Percentiles rank a stretch among this genome's conserved stretches.
phyloP scores from a whole-genome alignment of 2,797 vertebrate genomes.

The Sebastes variabilis region DNA sequence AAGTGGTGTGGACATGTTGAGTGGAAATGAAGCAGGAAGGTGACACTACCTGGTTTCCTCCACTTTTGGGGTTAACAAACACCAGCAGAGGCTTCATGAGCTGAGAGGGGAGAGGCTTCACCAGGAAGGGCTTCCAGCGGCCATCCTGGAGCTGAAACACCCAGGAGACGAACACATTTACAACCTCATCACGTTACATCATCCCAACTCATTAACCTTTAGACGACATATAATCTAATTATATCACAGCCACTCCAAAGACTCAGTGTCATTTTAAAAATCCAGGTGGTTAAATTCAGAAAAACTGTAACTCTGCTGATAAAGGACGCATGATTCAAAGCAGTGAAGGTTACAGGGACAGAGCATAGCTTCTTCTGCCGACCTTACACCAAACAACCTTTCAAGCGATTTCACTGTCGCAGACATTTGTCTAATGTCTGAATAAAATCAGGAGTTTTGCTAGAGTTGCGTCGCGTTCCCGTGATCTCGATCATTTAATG shows the following conservation, averaged over 20 bases:
- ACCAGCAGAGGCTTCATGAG: constrained; percentile 97
- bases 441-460: too few species aligned
- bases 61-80: constrained; percentile 97
- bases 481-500: too few species aligned
- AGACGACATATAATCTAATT: background rate
- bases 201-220: background rate
- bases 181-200: background rate
- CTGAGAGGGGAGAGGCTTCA: constrained; percentile 91
- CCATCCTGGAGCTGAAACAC: constrained; percentile 83
- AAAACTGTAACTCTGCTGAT: too few species aligned
- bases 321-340: background rate
- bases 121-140: constrained; percentile 93
- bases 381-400: too few species aligned
- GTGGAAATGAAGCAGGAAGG: background rate
- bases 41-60: constrained; percentile 91
- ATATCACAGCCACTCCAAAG: background rate
- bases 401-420: too few species aligned
- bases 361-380: background rate
- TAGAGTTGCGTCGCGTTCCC: too few species aligned
- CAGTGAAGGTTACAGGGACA: background rate
- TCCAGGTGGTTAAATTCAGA: background rate
- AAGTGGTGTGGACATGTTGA: background rate
- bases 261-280: background rate
- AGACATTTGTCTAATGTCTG: too few species aligned
- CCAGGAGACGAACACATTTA: background rate